These are phyloP conservation scores for Clunio marinus DNA, from an alignment of 2,888 invertebrate species.

Conservation along the genomic window DNA sequence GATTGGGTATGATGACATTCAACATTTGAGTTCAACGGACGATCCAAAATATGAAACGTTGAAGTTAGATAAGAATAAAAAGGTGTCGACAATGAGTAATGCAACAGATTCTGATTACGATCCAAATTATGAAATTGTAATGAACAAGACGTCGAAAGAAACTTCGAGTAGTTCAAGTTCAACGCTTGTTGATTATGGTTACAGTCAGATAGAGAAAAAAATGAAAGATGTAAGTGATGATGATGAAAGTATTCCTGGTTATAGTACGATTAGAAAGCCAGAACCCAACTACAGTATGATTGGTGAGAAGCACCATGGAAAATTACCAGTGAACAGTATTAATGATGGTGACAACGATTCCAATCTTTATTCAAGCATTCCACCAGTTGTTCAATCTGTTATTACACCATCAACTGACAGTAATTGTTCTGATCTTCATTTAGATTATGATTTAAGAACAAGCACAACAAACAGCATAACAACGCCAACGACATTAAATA, in stretches of 20 bases:
- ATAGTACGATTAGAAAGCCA: conserved; percentile 39
- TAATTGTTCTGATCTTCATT: conserved; percentile 53
- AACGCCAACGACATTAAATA: conserved; percentile 57
- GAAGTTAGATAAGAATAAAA: conserved; percentile 45
- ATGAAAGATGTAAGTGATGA: conserved; percentile 43
- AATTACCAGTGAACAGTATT: conserved; percentile 36
- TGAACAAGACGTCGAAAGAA: not conserved
- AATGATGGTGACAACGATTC: conserved; percentile 43
- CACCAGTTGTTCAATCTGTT: conserved; percentile 43
- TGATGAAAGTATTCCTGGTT: conserved; percentile 44
- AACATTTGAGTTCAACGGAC: conserved; percentile 55
- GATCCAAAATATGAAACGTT: conserved; percentile 74
- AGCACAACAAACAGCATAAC: conserved; percentile 42
- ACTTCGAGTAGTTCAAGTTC: conserved; percentile 6
- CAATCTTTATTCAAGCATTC: conserved; percentile 44
- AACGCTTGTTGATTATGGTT: conserved; percentile 47
- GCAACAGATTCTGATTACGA: conserved; percentile 60
- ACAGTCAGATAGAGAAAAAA: conserved; percentile 50
- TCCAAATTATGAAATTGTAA: conserved; percentile 71
- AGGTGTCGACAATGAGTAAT: conserved; percentile 29
- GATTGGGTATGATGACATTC: conserved; percentile 43
- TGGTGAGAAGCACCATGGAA: conserved; percentile 45
- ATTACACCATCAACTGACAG: conserved; percentile 42
- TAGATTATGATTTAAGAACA: conserved; percentile 55
- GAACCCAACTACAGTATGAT: conserved; percentile 50